Evolutionary conservation across 2,113 vertebrate species (phyloP).

Genomic region (Urocitellus parryii): DNA sequence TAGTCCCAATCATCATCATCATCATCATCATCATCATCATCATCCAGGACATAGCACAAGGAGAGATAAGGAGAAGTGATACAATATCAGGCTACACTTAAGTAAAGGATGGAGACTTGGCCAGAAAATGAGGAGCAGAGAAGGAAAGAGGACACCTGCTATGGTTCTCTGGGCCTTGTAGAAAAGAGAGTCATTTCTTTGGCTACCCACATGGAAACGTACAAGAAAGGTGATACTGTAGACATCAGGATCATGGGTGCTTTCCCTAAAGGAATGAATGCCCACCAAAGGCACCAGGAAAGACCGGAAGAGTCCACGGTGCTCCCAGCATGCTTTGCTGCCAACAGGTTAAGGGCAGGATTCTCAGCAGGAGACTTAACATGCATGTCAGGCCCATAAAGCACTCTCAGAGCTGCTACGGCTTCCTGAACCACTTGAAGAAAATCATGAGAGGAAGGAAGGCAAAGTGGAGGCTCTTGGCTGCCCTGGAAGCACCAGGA

Average conservation of each 20-base stretch:
- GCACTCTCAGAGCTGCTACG: background rate
- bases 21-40: fast-evolving
- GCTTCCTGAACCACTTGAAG: background rate
- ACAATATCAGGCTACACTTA: background rate
- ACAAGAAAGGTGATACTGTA: background rate
- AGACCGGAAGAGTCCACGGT: background rate
- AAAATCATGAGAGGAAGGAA: background rate
- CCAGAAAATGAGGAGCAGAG: background rate
- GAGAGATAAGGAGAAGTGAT: background rate
- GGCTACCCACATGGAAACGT: background rate
- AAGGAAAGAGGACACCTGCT: background rate
- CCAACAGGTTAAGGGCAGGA: background rate
- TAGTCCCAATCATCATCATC: too few relatives aligned
- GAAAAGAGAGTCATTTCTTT: background rate
- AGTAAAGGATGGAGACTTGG: background rate
- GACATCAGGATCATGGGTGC: too few relatives aligned
- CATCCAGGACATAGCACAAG: too few relatives aligned
- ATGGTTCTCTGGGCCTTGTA: background rate
- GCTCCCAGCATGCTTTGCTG: background rate
- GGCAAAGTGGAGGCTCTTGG: background rate
- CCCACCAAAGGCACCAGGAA: fast-evolving
- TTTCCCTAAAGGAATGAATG: background rate
- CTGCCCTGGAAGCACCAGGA: background rate
- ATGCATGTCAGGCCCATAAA: fast-evolving
- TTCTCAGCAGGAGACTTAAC: background rate